A percentile compares a stretch with the other conserved stretches of the same genome.
These are phyloP conservation scores for Miichthys miiuy DNA, from an alignment of 2,797 vertebrate species.

Conservation along the genomic window DNA sequence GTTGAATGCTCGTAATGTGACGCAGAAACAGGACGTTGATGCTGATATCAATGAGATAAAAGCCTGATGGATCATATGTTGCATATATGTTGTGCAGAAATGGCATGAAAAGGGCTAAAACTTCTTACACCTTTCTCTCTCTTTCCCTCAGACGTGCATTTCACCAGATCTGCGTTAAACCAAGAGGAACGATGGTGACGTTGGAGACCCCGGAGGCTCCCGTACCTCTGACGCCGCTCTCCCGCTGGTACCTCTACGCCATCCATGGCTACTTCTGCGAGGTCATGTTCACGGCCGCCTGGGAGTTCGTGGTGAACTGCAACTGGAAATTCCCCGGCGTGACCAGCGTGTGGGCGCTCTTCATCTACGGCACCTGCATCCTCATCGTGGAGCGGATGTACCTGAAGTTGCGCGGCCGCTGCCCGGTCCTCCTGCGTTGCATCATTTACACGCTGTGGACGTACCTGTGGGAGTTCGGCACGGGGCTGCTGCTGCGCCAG, in stretches of 20 bases:
- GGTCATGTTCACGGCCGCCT: conserved; percentile 99
- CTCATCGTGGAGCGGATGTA: conserved; percentile 98
- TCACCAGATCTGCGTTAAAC: background rate
- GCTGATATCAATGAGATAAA: background rate
- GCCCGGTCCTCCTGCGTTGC: conserved; percentile 92
- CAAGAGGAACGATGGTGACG: conserved; percentile 75
- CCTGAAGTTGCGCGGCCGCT: conserved; percentile 89
- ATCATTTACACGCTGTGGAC: conserved; percentile 98
- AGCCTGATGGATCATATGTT: background rate
- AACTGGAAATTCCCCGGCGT: conserved; percentile 99
- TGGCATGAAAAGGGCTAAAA: background rate
- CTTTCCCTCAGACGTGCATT: conserved; percentile 50
- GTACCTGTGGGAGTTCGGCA: conserved; percentile 98
- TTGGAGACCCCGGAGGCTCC: conserved; percentile 76
- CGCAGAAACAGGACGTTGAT: background rate
- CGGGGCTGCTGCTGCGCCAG: conserved; percentile 93
- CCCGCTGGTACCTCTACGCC: conserved; percentile 98
- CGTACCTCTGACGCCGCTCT: conserved; percentile 92
- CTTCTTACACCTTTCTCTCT: background rate
- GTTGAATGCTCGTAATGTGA: background rate
- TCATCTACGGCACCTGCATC: conserved; percentile 99
- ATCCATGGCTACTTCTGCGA: conserved; percentile 99
- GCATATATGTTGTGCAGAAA: background rate
- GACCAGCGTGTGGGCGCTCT: conserved; percentile 98
- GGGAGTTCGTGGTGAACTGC: conserved; percentile 96